phyloP scores from a whole-genome alignment of 2,113 vertebrate genomes.

The Dryoscopus gambensis region DNA sequence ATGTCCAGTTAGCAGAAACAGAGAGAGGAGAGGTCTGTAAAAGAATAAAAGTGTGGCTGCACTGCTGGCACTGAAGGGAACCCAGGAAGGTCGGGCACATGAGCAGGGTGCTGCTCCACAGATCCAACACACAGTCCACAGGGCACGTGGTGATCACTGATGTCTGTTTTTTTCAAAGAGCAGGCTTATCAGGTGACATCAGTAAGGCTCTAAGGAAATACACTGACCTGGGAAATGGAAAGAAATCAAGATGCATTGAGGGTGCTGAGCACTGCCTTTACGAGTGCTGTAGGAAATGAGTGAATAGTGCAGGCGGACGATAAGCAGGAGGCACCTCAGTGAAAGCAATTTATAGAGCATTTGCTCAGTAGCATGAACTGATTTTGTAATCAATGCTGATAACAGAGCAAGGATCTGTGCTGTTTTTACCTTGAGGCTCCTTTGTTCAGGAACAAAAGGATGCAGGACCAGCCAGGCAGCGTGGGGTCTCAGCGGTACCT shows the following conservation, averaged over 20 bases:
- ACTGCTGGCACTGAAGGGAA: neutral
- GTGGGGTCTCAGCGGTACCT: rapidly evolving
- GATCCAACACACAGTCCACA: neutral
- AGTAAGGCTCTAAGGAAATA: neutral
- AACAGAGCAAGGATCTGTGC: neutral
- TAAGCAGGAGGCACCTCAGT: neutral
- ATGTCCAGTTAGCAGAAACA: neutral
- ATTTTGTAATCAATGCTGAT: neutral
- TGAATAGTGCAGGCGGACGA: rapidly evolving
- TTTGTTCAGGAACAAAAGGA: neutral
- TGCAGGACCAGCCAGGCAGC: neutral
- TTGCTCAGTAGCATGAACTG: neutral
- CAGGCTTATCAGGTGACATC: neutral
- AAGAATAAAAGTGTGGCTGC: neutral
- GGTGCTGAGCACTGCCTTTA: neutral
- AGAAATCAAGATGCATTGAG: neutral
- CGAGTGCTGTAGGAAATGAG: rapidly evolving
- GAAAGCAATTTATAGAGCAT: neutral
- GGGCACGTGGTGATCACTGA: rapidly evolving
- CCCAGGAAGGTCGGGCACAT: rapidly evolving
- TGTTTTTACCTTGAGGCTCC: neutral
- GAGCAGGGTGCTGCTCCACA: neutral
- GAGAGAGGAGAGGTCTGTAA: neutral
- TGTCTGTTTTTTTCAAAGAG: neutral
- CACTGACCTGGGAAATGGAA: rapidly evolving